phyloP scores from a whole-genome alignment of 2,797 vertebrate species.

The Lithobates sylvaticus region DNA sequence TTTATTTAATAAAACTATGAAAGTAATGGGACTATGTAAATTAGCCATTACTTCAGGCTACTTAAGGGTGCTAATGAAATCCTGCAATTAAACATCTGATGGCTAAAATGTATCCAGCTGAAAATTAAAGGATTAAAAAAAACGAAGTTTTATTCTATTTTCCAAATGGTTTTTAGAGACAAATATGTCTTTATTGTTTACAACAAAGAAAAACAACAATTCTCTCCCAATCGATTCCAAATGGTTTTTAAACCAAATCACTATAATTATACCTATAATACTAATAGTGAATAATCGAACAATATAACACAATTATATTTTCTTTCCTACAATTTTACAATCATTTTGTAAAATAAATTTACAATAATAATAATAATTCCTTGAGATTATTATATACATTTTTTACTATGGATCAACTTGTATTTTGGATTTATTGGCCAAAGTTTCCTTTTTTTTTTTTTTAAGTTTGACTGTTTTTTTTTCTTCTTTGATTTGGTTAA shows the following conservation, averaged over 20 bases:
- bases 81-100: not conserved
- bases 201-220: too few species aligned
- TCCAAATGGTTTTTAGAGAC: too few species aligned
- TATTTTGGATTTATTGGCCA: constrained; percentile 17
- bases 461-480: not conserved
- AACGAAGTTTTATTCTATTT: not conserved
- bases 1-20: not conserved
- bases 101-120: not conserved
- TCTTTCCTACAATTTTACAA: too few species aligned
- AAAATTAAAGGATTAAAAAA: not conserved
- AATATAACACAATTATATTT: too few species aligned
- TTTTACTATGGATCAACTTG: constrained; percentile 5
- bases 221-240: too few species aligned
- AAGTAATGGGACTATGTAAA: not conserved
- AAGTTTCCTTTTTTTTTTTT: constrained; percentile 65
- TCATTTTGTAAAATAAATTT: too few species aligned
- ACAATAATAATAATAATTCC: too few species aligned
- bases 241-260: too few species aligned
- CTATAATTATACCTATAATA: too few species aligned
- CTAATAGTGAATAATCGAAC: too few species aligned
- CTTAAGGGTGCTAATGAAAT: not conserved
- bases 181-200: not conserved
- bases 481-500: too few species aligned
- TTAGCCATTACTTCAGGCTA: not conserved
- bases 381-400: too few species aligned